phyloP scores from a whole-genome alignment of 37 sponge, comb jelly and placozoan species.

The Hormiphora californensis region DNA sequence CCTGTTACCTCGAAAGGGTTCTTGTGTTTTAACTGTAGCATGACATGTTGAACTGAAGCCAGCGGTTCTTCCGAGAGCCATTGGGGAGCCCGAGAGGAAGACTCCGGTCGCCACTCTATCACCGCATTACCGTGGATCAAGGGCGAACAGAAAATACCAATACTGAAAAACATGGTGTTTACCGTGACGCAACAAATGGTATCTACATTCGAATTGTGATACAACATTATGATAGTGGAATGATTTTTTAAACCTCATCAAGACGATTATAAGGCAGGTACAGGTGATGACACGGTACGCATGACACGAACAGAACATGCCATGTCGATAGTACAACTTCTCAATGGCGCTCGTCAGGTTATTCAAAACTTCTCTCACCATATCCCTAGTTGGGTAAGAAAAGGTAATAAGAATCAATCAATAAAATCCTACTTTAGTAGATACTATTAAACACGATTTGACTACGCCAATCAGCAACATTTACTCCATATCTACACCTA shows the following conservation, averaged over 20 bases:
- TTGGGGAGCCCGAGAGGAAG: not conserved
- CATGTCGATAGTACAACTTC: constrained; percentile 27
- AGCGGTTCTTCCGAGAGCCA: not conserved
- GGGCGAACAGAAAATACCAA: constrained; percentile 26
- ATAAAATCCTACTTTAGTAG: too few relatives aligned
- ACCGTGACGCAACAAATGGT: not conserved
- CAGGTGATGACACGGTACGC: constrained; percentile 26
- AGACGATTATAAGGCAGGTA: constrained; percentile 17
- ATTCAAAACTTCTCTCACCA: not conserved
- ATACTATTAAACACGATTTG: too few relatives aligned
- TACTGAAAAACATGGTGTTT: not conserved
- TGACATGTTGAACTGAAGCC: constrained; percentile 49
- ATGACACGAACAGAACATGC: constrained; percentile 30
- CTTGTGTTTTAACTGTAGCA: constrained; percentile 13
- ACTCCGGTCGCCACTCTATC: constrained; percentile 3
- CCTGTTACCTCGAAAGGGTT: constrained; percentile 9
- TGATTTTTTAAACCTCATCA: constrained; percentile 11
- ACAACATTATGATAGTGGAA: not conserved
- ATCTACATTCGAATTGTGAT: not conserved
- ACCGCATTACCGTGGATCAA: constrained; percentile 27
- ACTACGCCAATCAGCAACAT: too few relatives aligned
- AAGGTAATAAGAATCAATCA: too few relatives aligned
- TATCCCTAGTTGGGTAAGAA: too few relatives aligned
- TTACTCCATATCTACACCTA: too few relatives aligned
- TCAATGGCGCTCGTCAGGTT: constrained; percentile 1